These are phyloP conservation scores for Julus scandinavius DNA, from an alignment of 2,888 invertebrate genomes.

Conservation along the genomic window DNA sequence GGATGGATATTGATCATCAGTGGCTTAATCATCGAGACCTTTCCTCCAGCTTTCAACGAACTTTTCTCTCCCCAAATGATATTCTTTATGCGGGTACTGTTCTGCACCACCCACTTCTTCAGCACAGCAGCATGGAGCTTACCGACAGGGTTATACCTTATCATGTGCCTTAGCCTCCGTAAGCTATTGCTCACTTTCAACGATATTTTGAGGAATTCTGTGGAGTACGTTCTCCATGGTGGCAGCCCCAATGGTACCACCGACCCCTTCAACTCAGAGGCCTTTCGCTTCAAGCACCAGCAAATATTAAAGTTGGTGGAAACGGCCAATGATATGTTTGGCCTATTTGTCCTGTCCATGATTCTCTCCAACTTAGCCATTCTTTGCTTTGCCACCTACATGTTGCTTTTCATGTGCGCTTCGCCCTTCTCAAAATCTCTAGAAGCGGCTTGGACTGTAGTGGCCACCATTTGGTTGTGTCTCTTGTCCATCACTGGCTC, in stretches of 20 bases:
- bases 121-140: slow-evolving; percentile 44
- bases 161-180: slow-evolving; percentile 36
- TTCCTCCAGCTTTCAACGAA: slow-evolving; percentile 10
- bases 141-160: slow-evolving; percentile 39
- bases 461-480: slow-evolving; percentile 36
- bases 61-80: slow-evolving; percentile 35
- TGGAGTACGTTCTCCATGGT: slow-evolving; percentile 13
- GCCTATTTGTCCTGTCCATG: slow-evolving; percentile 39
- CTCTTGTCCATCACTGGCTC: slow-evolving; percentile 39
- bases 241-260: not conserved
- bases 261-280: slow-evolving; percentile 48
- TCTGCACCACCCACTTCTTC: slow-evolving; percentile 45
- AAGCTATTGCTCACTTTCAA: slow-evolving; percentile 43
- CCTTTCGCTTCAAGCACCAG: slow-evolving; percentile 48
- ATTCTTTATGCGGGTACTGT: slow-evolving; percentile 40
- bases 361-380: slow-evolving; percentile 43
- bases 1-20: slow-evolving; percentile 44
- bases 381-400: slow-evolving; percentile 50
- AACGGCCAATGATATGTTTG: slow-evolving; percentile 49
- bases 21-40: slow-evolving; percentile 43
- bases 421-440: slow-evolving; percentile 37
- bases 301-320: slow-evolving; percentile 29
- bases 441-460: slow-evolving; percentile 39
- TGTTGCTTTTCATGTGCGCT: slow-evolving; percentile 48
- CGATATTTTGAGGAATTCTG: slow-evolving; percentile 27